Base-by-base conservation (phyloP, 2,888 invertebrate genomes). In the Brachypalpus laphriformis region DNA sequence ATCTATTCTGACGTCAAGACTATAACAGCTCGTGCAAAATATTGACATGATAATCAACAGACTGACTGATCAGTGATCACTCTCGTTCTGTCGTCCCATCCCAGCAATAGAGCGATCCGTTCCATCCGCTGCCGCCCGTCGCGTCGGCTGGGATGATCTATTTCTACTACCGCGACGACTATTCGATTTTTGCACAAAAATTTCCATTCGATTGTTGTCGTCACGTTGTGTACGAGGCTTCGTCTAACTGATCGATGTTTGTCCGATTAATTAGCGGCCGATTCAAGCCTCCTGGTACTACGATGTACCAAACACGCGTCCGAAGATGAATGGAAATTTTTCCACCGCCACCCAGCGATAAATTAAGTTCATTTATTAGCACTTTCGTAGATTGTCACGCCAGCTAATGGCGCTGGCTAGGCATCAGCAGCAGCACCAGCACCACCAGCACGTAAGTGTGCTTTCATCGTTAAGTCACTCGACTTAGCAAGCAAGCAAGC, bases 321-420 rank as follows among this genome's bases (percentile, higher is more conserved):
- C 74, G 70, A 83, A 59, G 83, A 83, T 83, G 83, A 83, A 83
- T 83, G 83, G 83, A 83, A 83, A 80, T 78, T 78, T 83, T 83
- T 78, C 68, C 47, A 70, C 47, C 51, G 63, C 47, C 51, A 66
- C 40, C 68, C 61, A 78, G 66, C 57, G 68, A 80, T 83, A 74
- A 56, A 83, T 74, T 72, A 66, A 72, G 61, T 57, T 63, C 40
- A 16, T 68, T 72, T 78, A 68, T 78, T 78, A 78, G 83, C 78
- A 78, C 78, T 57, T 82, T 70, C 42, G 31, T 74, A n/a, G 37
- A 51, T 49, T 74, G 72, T 74, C 61, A 70, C 72, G 74, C 70
- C 68, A 18, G 51, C 78, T 80, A 63, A 83, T 80, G 83, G 72
- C 54, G 25, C 25, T 25, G 25, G 25, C 25, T 25, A 25, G 25